These are phyloP conservation scores for Sepioteuthis lessoniana DNA, from an alignment of 2,888 invertebrate species.

Conservation along the genomic window DNA sequence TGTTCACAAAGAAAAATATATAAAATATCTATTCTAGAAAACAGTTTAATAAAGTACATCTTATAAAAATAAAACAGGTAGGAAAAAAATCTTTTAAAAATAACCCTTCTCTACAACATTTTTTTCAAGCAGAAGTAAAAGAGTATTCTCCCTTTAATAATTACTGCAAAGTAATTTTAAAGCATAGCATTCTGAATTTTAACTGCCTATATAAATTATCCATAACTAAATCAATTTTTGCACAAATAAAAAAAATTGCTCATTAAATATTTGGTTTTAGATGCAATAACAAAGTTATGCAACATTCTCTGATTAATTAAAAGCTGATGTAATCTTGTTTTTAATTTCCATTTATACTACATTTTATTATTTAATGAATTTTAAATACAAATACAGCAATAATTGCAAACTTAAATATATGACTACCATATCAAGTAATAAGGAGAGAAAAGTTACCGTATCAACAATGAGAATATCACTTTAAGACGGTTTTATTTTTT, in stretches of 20 bases:
- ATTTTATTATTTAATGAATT: neutral
- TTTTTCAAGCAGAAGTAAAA: neutral
- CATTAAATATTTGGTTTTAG: neutral
- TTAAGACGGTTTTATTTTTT: too few species aligned
- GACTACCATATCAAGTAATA: too few species aligned
- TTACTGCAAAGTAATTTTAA: neutral
- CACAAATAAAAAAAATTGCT: neutral
- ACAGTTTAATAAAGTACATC: too few species aligned
- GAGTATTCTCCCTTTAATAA: conserved; percentile 17
- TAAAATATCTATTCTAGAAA: neutral
- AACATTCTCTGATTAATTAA: neutral
- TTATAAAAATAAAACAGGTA: neutral
- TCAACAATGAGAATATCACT: too few species aligned
- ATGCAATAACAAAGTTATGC: too few species aligned
- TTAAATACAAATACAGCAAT: too few species aligned
- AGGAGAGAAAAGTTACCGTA: too few species aligned
- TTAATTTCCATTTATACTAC: neutral
- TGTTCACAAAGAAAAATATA: neutral
- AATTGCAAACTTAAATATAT: too few species aligned
- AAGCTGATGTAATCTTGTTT: neutral
- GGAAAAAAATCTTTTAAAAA: too few species aligned
- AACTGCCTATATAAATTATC: too few species aligned
- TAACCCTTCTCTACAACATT: neutral
- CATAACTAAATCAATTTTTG: neutral
- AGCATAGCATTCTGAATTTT: too few species aligned